A percentile compares a stretch with the other conserved stretches of the same genome.
phyloP scores from a whole-genome alignment of 2,797 vertebrate genomes.

The Sternarchorhynchus goeldii region DNA sequence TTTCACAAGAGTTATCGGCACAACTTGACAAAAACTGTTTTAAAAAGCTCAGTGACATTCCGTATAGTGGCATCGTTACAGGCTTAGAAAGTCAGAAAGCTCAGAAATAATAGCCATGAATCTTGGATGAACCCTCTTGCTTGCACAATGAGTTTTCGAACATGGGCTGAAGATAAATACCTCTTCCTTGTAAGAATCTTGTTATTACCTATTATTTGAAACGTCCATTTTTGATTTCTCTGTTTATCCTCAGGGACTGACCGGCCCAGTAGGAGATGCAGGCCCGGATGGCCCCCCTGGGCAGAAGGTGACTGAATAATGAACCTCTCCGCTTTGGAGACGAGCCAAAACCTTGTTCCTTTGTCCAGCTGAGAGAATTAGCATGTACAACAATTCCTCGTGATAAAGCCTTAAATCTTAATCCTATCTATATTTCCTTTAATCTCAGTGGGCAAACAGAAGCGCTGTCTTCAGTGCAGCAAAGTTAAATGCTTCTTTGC shows the following conservation, averaged over 20 bases:
- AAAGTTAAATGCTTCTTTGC: no score
- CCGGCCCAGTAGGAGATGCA: constrained; percentile 86
- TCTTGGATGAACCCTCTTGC: neutral
- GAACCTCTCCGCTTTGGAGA: constrained; percentile 59
- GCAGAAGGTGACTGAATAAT: constrained; percentile 87
- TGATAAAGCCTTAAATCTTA: constrained; percentile 74
- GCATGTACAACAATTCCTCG: constrained; percentile 72
- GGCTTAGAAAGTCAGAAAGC: no score
- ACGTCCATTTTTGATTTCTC: constrained; percentile 48
- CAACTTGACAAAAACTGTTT: no score
- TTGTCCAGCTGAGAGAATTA: constrained; percentile 56
- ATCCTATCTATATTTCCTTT: constrained; percentile 70
- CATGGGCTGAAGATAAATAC: neutral
- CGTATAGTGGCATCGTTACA: no score
- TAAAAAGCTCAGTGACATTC: no score
- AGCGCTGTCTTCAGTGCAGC: constrained; percentile 58
- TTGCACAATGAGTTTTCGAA: no score
- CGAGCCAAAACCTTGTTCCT: constrained; percentile 63
- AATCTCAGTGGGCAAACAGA: constrained; percentile 69
- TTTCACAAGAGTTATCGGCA: no score
- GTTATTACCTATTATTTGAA: constrained; percentile 33
- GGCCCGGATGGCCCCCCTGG: constrained; percentile 84
- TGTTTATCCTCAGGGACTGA: constrained; percentile 82
- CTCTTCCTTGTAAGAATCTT: neutral
- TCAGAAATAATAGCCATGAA: neutral